Conservation (phyloP, 2,888 invertebrate species). For the Cantharis rustica region DNA sequence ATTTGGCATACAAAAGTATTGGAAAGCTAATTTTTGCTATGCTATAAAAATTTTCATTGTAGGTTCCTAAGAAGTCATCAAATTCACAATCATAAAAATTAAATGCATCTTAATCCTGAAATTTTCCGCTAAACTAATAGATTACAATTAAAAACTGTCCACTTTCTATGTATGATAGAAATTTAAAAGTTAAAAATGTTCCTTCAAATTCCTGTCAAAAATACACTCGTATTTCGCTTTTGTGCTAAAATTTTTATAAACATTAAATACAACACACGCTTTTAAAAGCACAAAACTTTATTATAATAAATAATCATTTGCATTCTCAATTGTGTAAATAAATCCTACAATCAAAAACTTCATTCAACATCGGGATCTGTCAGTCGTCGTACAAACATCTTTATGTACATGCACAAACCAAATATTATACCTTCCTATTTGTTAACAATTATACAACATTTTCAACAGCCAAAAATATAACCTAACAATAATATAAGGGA, state of each 20-base stretch:
- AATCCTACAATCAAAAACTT: background rate
- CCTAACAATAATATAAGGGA: background rate
- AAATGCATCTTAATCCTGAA: background rate
- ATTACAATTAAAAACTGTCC: background rate
- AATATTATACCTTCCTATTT: background rate
- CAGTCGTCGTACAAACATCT: background rate
- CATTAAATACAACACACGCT: background rate
- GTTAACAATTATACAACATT: background rate
- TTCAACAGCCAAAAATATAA: conserved; percentile 1
- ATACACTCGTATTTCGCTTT: background rate
- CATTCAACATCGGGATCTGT: background rate
- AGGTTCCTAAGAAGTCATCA: too few species aligned
- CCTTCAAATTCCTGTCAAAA: background rate
- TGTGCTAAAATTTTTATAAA: background rate
- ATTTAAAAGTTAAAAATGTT: background rate
- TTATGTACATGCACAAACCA: background rate
- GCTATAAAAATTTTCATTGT: background rate
- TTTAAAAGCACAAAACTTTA: background rate
- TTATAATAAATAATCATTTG: background rate
- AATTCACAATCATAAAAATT: background rate
- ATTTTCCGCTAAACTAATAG: background rate
- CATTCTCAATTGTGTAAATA: background rate
- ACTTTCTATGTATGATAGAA: background rate
- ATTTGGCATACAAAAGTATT: conserved; percentile 53
- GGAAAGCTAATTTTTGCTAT: conserved; percentile 37